These are phyloP conservation scores for Thera obeliscata DNA, from an alignment of 2,888 invertebrate species.

Conservation along the genomic window DNA sequence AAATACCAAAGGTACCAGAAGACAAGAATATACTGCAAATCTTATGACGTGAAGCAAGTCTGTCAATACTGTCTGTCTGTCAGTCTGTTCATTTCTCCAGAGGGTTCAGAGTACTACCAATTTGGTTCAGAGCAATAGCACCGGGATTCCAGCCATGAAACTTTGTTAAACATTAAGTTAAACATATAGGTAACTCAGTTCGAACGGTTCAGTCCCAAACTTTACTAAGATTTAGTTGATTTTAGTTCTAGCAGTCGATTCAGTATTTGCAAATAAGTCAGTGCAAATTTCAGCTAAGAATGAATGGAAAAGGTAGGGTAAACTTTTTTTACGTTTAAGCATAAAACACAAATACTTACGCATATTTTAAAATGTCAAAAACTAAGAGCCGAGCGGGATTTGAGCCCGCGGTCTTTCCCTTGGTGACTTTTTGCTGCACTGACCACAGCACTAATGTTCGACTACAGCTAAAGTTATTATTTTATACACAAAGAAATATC, in stretches of 20 bases:
- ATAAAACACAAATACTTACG: too few species aligned
- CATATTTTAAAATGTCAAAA: too few species aligned
- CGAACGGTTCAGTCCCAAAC: conserved; percentile 29
- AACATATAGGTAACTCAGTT: conserved; percentile 20
- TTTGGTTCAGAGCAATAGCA: conserved; percentile 29
- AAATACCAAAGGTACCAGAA: not conserved
- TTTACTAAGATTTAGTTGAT: conserved; percentile 23
- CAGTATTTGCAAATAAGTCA: not conserved
- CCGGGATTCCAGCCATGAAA: conserved; percentile 28
- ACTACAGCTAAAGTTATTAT: too few species aligned
- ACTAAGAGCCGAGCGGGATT: too few species aligned
- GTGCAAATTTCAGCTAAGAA: too few species aligned
- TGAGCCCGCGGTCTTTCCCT: too few species aligned
- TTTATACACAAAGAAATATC: too few species aligned
- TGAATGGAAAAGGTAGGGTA: too few species aligned
- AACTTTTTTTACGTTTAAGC: too few species aligned
- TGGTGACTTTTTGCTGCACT: too few species aligned
- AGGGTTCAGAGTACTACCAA: conserved; percentile 19
- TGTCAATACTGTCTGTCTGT: conserved; percentile 11
- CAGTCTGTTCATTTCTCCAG: conserved; percentile 35
- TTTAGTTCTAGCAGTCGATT: conserved; percentile 5
- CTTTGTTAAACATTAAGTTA: conserved; percentile 27
- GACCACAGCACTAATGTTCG: too few species aligned
- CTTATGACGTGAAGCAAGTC: conserved; percentile 25
- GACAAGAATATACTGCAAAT: conserved; percentile 9